Conservation (phyloP, 2,888 invertebrate genomes). For the Andrena hattorfiana region DNA sequence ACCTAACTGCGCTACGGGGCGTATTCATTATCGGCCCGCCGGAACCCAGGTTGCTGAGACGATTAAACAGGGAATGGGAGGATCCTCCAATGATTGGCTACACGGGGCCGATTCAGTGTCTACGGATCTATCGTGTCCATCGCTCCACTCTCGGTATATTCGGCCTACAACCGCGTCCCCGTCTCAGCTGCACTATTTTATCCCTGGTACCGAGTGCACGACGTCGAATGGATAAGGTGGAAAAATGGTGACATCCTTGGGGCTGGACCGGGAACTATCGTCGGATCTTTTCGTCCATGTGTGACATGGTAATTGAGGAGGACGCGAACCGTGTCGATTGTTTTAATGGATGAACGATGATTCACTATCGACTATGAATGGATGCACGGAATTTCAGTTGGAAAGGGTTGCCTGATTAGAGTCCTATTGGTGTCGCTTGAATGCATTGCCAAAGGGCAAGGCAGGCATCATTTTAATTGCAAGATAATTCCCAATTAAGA, state of each 20-base stretch:
- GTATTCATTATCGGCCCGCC: conserved; percentile 70
- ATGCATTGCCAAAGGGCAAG: not conserved
- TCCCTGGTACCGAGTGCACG: conserved; percentile 15
- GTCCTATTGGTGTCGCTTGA: not conserved
- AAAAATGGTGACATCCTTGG: conserved; percentile 6
- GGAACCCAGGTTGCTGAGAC: conserved; percentile 77
- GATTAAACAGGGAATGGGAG: conserved; percentile 82
- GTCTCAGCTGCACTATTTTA: conserved; percentile 57
- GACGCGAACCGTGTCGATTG: not conserved
- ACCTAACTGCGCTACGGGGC: conserved; percentile 71
- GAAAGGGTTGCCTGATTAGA: not conserved
- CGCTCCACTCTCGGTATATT: conserved; percentile 51
- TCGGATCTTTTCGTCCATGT: conserved; percentile 5
- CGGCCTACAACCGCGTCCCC: conserved; percentile 43
- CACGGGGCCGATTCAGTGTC: conserved; percentile 74
- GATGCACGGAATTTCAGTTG: not conserved
- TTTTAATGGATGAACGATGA: not conserved
- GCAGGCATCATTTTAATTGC: not conserved
- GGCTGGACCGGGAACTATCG: not conserved
- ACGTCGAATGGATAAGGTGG: not conserved
- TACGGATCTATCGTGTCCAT: conserved; percentile 67
- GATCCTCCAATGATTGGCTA: conserved; percentile 81
- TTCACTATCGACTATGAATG: not conserved
- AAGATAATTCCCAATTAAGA: conserved; percentile 45
- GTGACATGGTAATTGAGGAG: not conserved